Percentiles rank a stretch among this genome's conserved stretches.
Evolutionary conservation across 53 echinoderm and acorn worm genomes (phyloP).

Genomic region (Actinopyga echinites): DNA sequence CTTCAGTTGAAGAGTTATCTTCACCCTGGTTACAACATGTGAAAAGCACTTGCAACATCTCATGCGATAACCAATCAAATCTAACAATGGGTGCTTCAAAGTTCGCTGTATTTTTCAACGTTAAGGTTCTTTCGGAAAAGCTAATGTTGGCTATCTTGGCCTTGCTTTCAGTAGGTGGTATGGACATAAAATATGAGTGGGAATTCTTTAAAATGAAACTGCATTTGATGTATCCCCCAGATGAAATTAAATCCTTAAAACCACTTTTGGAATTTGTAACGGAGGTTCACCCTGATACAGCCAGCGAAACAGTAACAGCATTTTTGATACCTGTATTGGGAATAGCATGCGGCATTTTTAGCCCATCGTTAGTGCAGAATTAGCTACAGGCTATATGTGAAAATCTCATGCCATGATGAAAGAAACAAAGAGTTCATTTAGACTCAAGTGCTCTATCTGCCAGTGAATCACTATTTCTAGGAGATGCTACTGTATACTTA

Average conservation of each 20-base stretch:
- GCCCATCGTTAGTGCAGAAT: neutral
- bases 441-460: too few relatives aligned
- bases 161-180: neutral
- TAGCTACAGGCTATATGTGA: neutral
- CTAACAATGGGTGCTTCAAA: too few relatives aligned
- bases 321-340: constrained; percentile 7
- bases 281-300: neutral
- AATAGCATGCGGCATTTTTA: neutral
- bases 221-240: neutral
- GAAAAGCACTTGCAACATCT: too few relatives aligned
- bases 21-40: too few relatives aligned
- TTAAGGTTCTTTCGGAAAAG: neutral
- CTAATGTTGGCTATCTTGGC: neutral
- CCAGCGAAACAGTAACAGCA: neutral
- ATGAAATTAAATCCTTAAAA: neutral
- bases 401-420: neutral
- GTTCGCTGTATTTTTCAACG: neutral
- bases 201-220: constrained; percentile 26
- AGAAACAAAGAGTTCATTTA: too few relatives aligned
- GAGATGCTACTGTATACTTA: too few relatives aligned
- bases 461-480: too few relatives aligned
- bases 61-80: too few relatives aligned
- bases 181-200: constrained; percentile 23
- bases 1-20: too few relatives aligned
- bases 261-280: neutral